A percentile compares a stretch with the other conserved stretches of the same genome.
Evolutionary conservation across 2,888 invertebrate species (phyloP).

Genomic region (Cylindroiulus punctatus): DNA sequence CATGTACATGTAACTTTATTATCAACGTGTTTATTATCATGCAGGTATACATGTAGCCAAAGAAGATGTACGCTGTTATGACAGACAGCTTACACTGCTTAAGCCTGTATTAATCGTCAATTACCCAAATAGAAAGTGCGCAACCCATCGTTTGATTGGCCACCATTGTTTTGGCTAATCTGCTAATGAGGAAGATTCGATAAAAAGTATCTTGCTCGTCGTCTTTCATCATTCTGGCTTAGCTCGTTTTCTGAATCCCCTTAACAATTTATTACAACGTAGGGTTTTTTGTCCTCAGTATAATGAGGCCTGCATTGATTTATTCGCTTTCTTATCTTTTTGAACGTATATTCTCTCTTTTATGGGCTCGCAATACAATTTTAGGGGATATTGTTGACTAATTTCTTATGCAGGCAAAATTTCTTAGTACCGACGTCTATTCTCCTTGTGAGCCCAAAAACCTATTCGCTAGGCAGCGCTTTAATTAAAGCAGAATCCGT

Average conservation of each 20-base stretch:
- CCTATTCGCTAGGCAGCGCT: background rate
- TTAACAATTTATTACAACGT: conserved; percentile 37
- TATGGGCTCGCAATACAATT: conserved; percentile 29
- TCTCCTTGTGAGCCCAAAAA: background rate
- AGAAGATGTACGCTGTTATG: background rate
- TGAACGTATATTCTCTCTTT: background rate
- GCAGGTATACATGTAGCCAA: background rate
- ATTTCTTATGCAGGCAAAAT: conserved; percentile 45
- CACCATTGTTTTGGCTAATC: conserved; percentile 15
- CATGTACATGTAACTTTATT: no score
- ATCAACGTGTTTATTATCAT: no score
- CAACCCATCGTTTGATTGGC: background rate
- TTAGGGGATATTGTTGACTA: conserved; percentile 14
- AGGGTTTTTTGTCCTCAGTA: conserved; percentile 9
- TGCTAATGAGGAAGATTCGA: conserved; percentile 28
- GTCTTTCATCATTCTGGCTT: conserved; percentile 1
- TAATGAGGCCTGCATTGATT: conserved; percentile 36
- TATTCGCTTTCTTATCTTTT: conserved; percentile 23
- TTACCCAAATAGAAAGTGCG: background rate
- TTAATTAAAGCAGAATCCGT: background rate
- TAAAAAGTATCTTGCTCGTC: background rate
- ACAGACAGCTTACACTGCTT: background rate
- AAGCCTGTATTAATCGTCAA: background rate
- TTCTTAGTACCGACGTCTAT: background rate
- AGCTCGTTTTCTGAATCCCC: conserved; percentile 16